Evolutionary conservation across 2,797 vertebrate genomes (phyloP).

Genomic region (Sebastes taczanowskii): DNA sequence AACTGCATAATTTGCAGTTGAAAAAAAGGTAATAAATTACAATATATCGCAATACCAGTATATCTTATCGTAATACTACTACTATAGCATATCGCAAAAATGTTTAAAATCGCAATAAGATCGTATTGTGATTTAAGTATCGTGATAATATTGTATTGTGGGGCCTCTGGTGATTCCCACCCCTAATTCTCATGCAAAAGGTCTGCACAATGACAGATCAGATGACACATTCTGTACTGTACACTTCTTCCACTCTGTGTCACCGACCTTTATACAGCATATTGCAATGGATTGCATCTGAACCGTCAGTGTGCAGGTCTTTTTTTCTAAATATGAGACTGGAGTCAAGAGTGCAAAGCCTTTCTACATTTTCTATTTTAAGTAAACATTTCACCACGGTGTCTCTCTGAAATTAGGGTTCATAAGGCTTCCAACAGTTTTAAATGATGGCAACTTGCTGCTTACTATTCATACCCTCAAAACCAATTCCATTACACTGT

Average conservation of each 20-base stretch:
- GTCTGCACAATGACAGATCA: neutral
- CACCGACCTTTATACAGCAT: neutral
- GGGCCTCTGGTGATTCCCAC: too few species aligned
- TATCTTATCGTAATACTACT: too few species aligned
- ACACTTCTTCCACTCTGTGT: neutral
- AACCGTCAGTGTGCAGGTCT: neutral
- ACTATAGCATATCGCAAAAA: too few species aligned
- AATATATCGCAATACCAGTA: accelerated
- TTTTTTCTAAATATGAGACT: neutral
- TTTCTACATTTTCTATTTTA: slow-evolving; percentile 31
- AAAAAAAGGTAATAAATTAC: too few species aligned
- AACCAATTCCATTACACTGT: slow-evolving; percentile 66
- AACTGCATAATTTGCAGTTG: too few species aligned
- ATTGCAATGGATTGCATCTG: neutral
- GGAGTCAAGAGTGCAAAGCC: slow-evolving; percentile 17
- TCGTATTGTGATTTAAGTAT: too few species aligned
- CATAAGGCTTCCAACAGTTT: slow-evolving; percentile 55
- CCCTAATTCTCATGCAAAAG: neutral
- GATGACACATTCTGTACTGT: neutral
- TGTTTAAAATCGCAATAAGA: too few species aligned
- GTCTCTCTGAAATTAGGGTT: slow-evolving; percentile 41
- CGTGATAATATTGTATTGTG: accelerated
- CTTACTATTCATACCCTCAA: slow-evolving; percentile 61
- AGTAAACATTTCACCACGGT: slow-evolving; percentile 51
- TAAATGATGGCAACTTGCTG: slow-evolving; percentile 65